Base-by-base conservation (phyloP, 2,113 vertebrate genomes). In the Blennius ocellaris region DNA sequence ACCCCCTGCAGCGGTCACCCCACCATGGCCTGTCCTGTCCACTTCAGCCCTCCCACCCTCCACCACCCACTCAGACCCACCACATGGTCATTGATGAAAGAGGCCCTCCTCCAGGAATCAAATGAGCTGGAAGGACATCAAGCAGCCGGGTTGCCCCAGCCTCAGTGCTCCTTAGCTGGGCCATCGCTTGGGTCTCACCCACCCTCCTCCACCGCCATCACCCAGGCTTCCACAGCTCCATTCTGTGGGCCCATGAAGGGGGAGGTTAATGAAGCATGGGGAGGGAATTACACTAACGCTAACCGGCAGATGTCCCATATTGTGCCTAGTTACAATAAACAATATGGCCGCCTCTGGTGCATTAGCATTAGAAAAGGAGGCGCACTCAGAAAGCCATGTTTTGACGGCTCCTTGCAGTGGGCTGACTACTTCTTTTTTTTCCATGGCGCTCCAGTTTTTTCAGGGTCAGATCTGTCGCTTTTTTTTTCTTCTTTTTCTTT, bases 51-150 rank as follows among this genome's bases (percentile, higher is more conserved):
- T 47, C 81, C 68, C 71, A 39, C 85, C 73, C 66, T 73, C 71
- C 69, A 69, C 81, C 85, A 74, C 76, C 84, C 81, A 81, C 83
- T 68, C 72, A 80, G 95, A 95, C 94, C 94, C 91, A 92, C 94
- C 93, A 88, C 94, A 92, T 93, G 90, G 93, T 94, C 94, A 96
- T 95, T 94, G 95, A 96, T 95, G 94, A 96, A 92, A 94, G 93
- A 62, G 87, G 93, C 94, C 93, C 89, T 90, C 89, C 83, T 89
- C 83, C 93, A 90, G 89, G 88, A 93, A 94, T 95, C 93, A 96
- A 97, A 95, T 96, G 94, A 95, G 93, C 95, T 96, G 95, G 96
- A 97, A 97, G 96, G 91, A 95, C 94, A 95, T 96, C 90, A 94
- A 96, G 95, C 94, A 89, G 93, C 92, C 82, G 80, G 74, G 59